Conservation (phyloP, 2,888 invertebrate genomes). For the Phyto melanocephala region DNA sequence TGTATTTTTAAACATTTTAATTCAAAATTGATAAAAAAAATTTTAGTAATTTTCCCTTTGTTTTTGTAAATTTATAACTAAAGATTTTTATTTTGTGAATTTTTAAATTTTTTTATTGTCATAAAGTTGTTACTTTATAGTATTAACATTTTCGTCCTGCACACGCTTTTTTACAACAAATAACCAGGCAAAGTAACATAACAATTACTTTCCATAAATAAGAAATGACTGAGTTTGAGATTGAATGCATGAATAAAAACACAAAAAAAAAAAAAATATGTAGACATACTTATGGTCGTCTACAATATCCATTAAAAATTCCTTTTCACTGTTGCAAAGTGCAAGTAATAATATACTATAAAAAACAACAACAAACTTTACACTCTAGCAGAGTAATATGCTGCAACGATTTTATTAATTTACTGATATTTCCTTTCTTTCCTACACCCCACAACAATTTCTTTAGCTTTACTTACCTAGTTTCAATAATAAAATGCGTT, state of each 20-base stretch:
- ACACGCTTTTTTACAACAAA: not conserved
- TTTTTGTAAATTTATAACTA: too few relatives aligned
- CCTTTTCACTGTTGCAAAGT: not conserved
- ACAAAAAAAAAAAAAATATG: not conserved
- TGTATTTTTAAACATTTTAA: too few relatives aligned
- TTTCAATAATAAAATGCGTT: constrained; percentile 86
- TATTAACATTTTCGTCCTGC: too few relatives aligned
- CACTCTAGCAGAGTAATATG: not conserved
- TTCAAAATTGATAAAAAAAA: too few relatives aligned
- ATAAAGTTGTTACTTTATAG: too few relatives aligned
- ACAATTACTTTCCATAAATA: constrained; percentile 25
- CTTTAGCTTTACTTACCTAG: constrained; percentile 81
- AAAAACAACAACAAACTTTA: constrained; percentile 1
- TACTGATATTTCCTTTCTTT: not conserved
- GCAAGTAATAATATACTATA: not conserved
- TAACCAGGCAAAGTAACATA: not conserved
- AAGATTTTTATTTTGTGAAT: too few relatives aligned
- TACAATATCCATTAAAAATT: constrained; percentile 18
- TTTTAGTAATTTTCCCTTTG: too few relatives aligned
- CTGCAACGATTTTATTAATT: constrained; percentile 26
- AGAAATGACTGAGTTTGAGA: not conserved
- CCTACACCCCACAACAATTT: not conserved
- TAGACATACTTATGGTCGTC: not conserved
- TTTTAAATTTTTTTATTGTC: too few relatives aligned
- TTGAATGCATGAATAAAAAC: not conserved